These are phyloP conservation scores for Lycocerus yunnanus DNA, from an alignment of 2,888 invertebrate species.

Conservation along the genomic window DNA sequence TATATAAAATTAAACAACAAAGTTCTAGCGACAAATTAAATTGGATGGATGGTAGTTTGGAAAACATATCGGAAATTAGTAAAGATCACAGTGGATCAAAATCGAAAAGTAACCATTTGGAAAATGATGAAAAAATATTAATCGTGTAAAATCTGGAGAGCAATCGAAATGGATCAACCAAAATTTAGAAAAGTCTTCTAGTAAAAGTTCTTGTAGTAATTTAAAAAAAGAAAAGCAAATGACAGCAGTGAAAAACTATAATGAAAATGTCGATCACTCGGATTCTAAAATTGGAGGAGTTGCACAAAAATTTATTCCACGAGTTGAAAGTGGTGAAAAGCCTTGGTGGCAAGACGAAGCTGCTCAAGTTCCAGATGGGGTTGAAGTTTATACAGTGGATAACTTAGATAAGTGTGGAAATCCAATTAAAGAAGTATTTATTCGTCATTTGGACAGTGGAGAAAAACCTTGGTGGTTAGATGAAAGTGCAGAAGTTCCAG, in stretches of 20 bases:
- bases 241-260: background rate
- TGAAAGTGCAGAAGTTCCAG: constrained; percentile 69
- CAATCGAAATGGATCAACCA: background rate
- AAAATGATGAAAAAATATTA: background rate
- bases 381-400: constrained; percentile 34
- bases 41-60: constrained; percentile 42
- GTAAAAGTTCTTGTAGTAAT: background rate
- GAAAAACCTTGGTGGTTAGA: constrained; percentile 76
- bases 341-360: constrained; percentile 62
- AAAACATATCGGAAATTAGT: constrained; percentile 19
- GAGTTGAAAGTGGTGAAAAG: constrained; percentile 61
- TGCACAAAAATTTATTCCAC: constrained; percentile 10
- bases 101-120: background rate
- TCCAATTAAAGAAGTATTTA: constrained; percentile 17
- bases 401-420: constrained; percentile 35
- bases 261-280: background rate
- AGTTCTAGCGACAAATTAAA: constrained; percentile 60
- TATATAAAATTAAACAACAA: constrained; percentile 68
- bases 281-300: background rate
- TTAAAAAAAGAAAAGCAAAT: background rate
- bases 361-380: constrained; percentile 33
- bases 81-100: background rate
- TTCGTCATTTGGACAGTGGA: constrained; percentile 51
- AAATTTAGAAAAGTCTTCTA: background rate
- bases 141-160: background rate